phyloP scores from a whole-genome alignment of 2,797 vertebrate genomes.

The Alca torda region DNA sequence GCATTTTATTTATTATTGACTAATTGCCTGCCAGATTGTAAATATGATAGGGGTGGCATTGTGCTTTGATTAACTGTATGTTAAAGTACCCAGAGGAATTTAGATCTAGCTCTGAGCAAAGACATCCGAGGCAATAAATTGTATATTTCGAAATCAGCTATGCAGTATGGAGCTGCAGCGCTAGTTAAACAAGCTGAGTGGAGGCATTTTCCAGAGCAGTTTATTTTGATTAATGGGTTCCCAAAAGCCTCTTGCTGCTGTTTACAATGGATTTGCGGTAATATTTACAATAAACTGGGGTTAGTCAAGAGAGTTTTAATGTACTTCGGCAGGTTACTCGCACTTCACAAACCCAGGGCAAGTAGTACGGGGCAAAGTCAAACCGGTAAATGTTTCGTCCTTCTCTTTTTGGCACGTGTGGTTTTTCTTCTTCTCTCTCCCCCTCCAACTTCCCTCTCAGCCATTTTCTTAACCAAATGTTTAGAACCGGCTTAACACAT shows the following conservation, averaged over 20 bases:
- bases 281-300: constrained; percentile 84
- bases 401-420: neutral
- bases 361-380: neutral
- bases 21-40: constrained; percentile 81
- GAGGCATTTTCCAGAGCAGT: constrained; percentile 75
- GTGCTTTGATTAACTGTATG: constrained; percentile 74
- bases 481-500: constrained; percentile 34
- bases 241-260: constrained; percentile 81
- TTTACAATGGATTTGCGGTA: constrained; percentile 84
- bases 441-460: neutral
- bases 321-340: constrained; percentile 53
- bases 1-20: constrained; percentile 73
- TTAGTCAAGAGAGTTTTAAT: constrained; percentile 69
- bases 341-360: neutral
- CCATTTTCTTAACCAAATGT: constrained; percentile 19
- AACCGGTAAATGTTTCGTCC: neutral
- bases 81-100: constrained; percentile 73
- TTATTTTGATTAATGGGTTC: constrained; percentile 86
- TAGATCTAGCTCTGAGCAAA: constrained; percentile 65
- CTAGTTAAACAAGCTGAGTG: constrained; percentile 80
- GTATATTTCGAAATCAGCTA: constrained; percentile 73
- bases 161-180: constrained; percentile 43
- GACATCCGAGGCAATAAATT: constrained; percentile 77
- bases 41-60: constrained; percentile 74
- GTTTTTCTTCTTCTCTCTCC: neutral